Base-by-base conservation (phyloP, 2,113 vertebrate genomes). In the Anoura caudifer region DNA sequence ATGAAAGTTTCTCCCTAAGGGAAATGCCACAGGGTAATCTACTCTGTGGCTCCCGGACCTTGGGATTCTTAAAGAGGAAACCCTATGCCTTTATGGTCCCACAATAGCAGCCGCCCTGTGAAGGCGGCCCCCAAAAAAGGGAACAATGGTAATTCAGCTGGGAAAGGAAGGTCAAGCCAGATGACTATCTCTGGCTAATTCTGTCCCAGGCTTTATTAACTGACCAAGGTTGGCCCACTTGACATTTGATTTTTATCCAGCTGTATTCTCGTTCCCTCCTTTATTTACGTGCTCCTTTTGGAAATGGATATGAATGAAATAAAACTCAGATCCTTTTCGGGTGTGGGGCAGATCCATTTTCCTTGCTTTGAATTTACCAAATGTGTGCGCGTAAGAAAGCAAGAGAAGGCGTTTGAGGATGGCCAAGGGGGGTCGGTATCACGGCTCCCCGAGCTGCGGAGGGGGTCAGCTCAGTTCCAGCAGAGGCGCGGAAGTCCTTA, bases 11-110 rank as follows among this genome's bases (percentile, higher is more conserved):
- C 31, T 38, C 72, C 59, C 28, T 73, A 70, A 93, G 24, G 75
- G 28, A 79, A 93, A 69, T 93, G 82, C 73, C 33, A 73, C 77
- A 95, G 38, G 63, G 52, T 47, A 31, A 17, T 16, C 17, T 61
- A n/a, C 9, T 67, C n/a, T 84, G 38, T 77, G 26, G 8, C 17
- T 77, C 41, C 5, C 5, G 38, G 56, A 90, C 15, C 19, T 93
- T 70, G 38, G 50, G 72, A 84, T 93, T 91, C 69, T 94, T 88
- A 82, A 88, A 89, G 80, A 83, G 80, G 91, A 97, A 94, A 95
- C 92, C n/a, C 52, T 86, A 91, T 79, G 61, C 69, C 69, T 28
- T 72, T 85, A 7, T 19, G 72, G 79, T 61, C n/a, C 52, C 69
- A 75, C 77, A 63, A 50, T 43, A 33, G 69, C 73, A 41, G 69